Conservation (phyloP, 2,113 vertebrate species). For the Caranx melampygus region DNA sequence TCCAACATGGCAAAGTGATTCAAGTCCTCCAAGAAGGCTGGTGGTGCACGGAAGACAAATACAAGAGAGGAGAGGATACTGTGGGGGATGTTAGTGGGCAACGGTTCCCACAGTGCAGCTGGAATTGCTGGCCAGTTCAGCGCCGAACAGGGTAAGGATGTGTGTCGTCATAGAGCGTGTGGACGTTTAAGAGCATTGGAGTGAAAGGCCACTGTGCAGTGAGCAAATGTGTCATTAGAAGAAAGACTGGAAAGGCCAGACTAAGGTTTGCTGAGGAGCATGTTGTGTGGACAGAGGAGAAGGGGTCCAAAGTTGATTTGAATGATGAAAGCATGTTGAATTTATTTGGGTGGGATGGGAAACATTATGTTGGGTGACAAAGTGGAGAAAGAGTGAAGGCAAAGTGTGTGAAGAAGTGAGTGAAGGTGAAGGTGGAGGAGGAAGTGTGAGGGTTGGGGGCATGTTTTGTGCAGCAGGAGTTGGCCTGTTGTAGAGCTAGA, state of each 20-base stretch:
- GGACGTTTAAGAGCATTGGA: not conserved
- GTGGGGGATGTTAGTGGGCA: not conserved
- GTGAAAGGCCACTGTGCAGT: constrained; percentile 7
- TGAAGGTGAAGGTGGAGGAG: not conserved
- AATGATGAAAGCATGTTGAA: constrained; percentile 10
- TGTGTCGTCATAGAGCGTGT: not conserved
- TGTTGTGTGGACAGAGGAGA: not conserved
- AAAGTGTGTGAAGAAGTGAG: constrained; percentile 21
- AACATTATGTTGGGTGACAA: not conserved
- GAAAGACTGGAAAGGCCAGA: constrained; percentile 1
- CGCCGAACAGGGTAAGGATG: not conserved
- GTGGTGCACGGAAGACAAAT: too few relatives aligned
- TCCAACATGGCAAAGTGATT: not conserved
- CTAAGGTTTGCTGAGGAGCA: not conserved
- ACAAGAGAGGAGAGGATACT: not conserved
- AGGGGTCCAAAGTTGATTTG: constrained; percentile 8
- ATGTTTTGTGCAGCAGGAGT: constrained; percentile 16
- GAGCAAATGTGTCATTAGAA: not conserved
- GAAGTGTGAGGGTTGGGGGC: not conserved
- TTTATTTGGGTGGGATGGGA: constrained; percentile 11
- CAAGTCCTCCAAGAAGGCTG: too few relatives aligned
- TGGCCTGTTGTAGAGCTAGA: constrained; percentile 1
- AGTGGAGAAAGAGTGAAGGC: not conserved
- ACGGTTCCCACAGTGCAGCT: too few relatives aligned
- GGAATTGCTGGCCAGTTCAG: not conserved